Conservation (phyloP, 2,888 invertebrate genomes). For the Drosophila affinis region DNA sequence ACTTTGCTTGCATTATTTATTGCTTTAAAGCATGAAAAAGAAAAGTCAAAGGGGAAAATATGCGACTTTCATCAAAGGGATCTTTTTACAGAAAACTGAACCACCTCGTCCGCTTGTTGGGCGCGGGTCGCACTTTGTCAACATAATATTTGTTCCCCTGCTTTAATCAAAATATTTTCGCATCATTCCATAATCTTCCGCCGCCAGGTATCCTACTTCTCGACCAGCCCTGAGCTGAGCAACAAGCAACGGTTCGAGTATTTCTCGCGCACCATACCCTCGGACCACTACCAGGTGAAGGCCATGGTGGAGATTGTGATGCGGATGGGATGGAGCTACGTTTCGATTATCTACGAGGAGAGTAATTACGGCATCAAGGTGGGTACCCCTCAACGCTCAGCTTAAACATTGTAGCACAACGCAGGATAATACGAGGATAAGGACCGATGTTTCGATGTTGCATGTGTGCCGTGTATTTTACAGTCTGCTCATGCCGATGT, state of each 20-base stretch:
- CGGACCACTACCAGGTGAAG: slow-evolving; percentile 96
- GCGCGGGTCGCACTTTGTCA: not conserved
- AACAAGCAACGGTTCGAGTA: slow-evolving; percentile 97
- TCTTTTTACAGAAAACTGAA: not conserved
- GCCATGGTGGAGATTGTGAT: slow-evolving; percentile 97
- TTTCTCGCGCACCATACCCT: slow-evolving; percentile 96
- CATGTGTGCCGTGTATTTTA: slow-evolving; percentile 5
- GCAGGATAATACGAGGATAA: not conserved
- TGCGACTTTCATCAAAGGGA: not conserved
- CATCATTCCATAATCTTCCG: slow-evolving; percentile 5
- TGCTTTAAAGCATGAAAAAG: not conserved
- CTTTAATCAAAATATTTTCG: slow-evolving; percentile 14
- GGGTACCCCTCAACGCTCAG: slow-evolving; percentile 63
- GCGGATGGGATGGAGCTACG: slow-evolving; percentile 95
- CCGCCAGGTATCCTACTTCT: slow-evolving; percentile 95
- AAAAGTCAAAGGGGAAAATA: not conserved
- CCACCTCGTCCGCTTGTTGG: not conserved
- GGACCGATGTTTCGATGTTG: not conserved
- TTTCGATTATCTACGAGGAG: slow-evolving; percentile 97
- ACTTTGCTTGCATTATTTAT: slow-evolving; percentile 37
- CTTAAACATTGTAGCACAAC: not conserved
- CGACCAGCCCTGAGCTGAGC: slow-evolving; percentile 96
- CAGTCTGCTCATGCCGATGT: slow-evolving; percentile 14
- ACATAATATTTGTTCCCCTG: not conserved
- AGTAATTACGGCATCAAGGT: slow-evolving; percentile 98